Base-by-base conservation (phyloP, 1,140 invertebrate genomes). In the Pollicipes pollicipes region DNA sequence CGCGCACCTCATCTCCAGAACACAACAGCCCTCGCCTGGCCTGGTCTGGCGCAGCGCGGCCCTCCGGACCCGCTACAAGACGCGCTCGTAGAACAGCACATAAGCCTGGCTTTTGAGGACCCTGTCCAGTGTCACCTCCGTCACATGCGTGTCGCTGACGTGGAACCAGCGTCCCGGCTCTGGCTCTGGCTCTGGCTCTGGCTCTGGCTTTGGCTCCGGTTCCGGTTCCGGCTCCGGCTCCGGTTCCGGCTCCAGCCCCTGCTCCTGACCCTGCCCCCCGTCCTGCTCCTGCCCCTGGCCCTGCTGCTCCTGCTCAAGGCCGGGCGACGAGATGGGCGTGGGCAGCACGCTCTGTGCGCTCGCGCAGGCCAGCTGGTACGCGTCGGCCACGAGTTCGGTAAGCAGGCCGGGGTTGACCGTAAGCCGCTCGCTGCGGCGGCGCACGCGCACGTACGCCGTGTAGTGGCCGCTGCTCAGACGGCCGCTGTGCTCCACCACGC, bases 101-200 rank as follows among this genome's bases (percentile, higher is more conserved):
- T 98, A 99, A n/a, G 96, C 95, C 81, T 97, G 90, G 63, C 87
- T 87, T 73, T 84, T 83, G n/a, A 95, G 81, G 64, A 97, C 93
- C 69, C 84, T 83, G 0, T 86, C 84, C 80, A 95, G 90, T 63
- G 85, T 84, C 10, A 92, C 88, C 79, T 92, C 88, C 32, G 82
- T 83, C 0, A 97, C 93, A 75, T 83, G 82, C 70, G 87, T 89
- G 82, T 98, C 96, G 71, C 93, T 97, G 66, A 97, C 87, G 78
- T 90, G 89, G 81, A 89, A 98, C 96, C 96, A 98, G 76, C 85
- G 87, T 16, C 90, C 90, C 3, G 84, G 80, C 8, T 85, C 88
- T 67, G 74, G 73, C 45, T 76, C 73, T 24, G 70, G 71, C 37
- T 73, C 69, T 30, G 73, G 69, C 70, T 74, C 72, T 78, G 73